Percentiles rank a stretch among this genome's conserved stretches.
phyloP scores from a whole-genome alignment of 1,140 invertebrate species.

The Condylostylus longicornis region DNA sequence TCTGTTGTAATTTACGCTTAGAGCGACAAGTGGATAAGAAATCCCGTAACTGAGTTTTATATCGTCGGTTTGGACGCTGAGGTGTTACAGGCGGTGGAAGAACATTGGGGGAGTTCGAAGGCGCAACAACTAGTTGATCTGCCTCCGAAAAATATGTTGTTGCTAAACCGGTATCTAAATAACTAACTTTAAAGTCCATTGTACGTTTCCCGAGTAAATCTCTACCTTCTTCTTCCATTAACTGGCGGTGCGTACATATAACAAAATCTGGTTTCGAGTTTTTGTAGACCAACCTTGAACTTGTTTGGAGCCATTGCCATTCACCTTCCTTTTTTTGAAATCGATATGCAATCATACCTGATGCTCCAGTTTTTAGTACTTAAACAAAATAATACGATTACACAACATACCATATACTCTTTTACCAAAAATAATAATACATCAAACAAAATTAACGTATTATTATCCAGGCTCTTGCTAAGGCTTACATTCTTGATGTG shows the following conservation, averaged over 20 bases:
- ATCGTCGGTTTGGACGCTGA: conserved; percentile 65
- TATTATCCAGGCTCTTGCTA: too few species aligned
- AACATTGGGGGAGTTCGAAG: conserved; percentile 31
- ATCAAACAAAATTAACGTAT: too few species aligned
- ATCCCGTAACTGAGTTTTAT: conserved; percentile 84
- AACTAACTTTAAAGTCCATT: conserved; percentile 96
- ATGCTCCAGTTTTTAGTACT: conserved; percentile 97
- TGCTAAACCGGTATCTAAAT: conserved; percentile 79
- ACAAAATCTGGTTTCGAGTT: conserved; percentile 99
- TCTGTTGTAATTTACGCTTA: conserved; percentile 63
- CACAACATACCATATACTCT: too few species aligned
- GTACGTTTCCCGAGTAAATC: conserved; percentile 91
- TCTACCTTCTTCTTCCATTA: conserved; percentile 97
- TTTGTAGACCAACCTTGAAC: conserved; percentile 89
- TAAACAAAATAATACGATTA: too few species aligned
- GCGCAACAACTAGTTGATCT: conserved; percentile 57
- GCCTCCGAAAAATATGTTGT: conserved; percentile 78
- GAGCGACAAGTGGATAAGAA: conserved; percentile 82
- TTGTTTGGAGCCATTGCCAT: conserved; percentile 96
- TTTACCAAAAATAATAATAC: too few species aligned
- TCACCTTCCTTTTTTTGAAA: conserved; percentile 84
- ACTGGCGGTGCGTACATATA: conserved; percentile 89
- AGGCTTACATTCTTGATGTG: conserved; percentile 98
- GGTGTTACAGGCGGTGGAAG: conserved; percentile 44
- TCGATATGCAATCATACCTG: conserved; percentile 94